phyloP scores from a whole-genome alignment of 2,888 invertebrate genomes.

The Catotricha subobsoleta region DNA sequence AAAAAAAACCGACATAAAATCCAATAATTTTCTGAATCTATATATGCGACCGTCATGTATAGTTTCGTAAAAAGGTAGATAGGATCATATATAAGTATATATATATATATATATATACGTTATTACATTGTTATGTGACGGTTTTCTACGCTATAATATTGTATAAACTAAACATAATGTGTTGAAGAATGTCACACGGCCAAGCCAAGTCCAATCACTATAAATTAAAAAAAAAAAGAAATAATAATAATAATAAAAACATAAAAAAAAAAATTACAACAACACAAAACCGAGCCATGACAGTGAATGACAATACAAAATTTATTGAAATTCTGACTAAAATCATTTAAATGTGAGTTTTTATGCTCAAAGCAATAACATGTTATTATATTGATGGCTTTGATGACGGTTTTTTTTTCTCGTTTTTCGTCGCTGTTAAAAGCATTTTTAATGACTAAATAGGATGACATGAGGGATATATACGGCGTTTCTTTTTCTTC shows the following conservation, averaged over 20 bases:
- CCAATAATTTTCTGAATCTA: too few relatives aligned
- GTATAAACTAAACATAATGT: too few relatives aligned
- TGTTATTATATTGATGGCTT: conserved; percentile 6
- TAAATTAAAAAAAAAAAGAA: not conserved
- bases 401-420: conserved; percentile 5
- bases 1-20: too few relatives aligned
- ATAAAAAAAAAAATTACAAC: too few relatives aligned
- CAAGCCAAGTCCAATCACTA: conserved; percentile 2
- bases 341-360: conserved; percentile 4
- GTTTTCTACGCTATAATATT: too few relatives aligned
- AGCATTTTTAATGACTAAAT: conserved; percentile 4
- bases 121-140: too few relatives aligned
- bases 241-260: too few relatives aligned
- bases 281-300: not conserved
- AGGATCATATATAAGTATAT: too few relatives aligned
- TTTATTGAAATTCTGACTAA: conserved; percentile 4
- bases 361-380: conserved; percentile 3
- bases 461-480: conserved; percentile 2
- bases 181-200: conserved; percentile 4
- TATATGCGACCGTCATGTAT: too few relatives aligned
- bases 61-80: too few relatives aligned
- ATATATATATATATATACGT: too few relatives aligned
- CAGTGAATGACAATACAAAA: conserved; percentile 5
- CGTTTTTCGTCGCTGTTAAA: too few relatives aligned
- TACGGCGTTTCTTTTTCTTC: not conserved